Conservation (phyloP, 1,140 invertebrate genomes). For the Pinna nobilis region DNA sequence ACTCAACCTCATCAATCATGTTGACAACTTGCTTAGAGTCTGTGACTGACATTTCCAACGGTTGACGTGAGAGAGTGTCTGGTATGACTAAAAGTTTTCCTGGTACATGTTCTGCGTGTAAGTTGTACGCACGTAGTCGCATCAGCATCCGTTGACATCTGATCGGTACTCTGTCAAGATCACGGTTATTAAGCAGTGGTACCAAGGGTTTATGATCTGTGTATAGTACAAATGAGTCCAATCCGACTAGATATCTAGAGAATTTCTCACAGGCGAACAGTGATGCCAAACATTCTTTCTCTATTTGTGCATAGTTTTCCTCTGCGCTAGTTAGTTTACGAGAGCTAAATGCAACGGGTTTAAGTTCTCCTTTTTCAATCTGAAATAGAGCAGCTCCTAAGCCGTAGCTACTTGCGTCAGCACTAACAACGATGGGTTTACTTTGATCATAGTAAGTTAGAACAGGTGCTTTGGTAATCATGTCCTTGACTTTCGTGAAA, state of each 20-base stretch:
- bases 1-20: background rate
- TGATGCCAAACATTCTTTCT: conserved; percentile 77
- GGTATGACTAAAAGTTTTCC: conserved; percentile 43
- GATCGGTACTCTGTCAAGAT: conserved; percentile 31
- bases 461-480: conserved; percentile 6
- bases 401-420: conserved; percentile 42
- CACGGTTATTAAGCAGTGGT: conserved; percentile 42
- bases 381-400: conserved; percentile 7
- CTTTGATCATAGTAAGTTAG: conserved; percentile 1
- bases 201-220: conserved; percentile 71
- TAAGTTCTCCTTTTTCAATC: background rate
- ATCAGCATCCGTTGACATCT: conserved; percentile 46
- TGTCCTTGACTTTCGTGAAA: conserved; percentile 26
- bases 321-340: conserved; percentile 72
- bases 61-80: conserved; percentile 41
- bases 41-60: background rate
- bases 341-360: conserved; percentile 73
- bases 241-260: conserved; percentile 75
- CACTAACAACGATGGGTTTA: conserved; percentile 8
- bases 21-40: no score
- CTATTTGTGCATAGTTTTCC: conserved; percentile 76
- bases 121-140: conserved; percentile 37
- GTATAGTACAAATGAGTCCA: conserved; percentile 46
- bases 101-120: conserved; percentile 28
- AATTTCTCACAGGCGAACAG: conserved; percentile 77